A percentile compares a stretch with the other conserved stretches of the same genome.
Conservation (phyloP, 2,888 invertebrate species). For the Nomada ferruginata region DNA sequence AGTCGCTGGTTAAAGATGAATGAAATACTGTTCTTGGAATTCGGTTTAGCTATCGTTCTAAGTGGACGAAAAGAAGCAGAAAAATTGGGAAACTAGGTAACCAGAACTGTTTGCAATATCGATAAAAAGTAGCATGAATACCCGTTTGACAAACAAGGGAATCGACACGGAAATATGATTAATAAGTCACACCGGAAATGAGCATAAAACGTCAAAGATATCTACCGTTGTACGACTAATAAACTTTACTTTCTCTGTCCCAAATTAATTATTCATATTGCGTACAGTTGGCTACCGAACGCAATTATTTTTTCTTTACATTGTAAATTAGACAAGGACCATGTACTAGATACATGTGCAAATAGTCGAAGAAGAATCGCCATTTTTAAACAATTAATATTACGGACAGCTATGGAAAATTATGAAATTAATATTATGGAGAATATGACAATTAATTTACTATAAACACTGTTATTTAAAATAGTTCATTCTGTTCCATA, state of each 20-base stretch:
- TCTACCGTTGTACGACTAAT: slow-evolving; percentile 40
- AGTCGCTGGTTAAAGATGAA: too few relatives aligned
- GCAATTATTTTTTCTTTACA: slow-evolving; percentile 10
- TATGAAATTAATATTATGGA: too few relatives aligned
- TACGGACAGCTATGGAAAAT: too few relatives aligned
- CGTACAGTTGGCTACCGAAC: slow-evolving; percentile 1
- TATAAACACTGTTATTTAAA: not conserved
- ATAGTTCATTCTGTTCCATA: not conserved
- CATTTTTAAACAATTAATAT: too few relatives aligned
- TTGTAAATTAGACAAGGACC: not conserved
- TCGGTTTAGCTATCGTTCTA: too few relatives aligned
- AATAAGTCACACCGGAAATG: slow-evolving; percentile 34
- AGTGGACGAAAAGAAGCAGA: not conserved
- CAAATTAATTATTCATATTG: slow-evolving; percentile 23
- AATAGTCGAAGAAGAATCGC: too few relatives aligned
- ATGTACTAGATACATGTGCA: not conserved
- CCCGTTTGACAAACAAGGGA: not conserved
- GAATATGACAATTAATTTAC: too few relatives aligned
- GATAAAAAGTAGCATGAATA: not conserved
- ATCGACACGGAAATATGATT: slow-evolving; percentile 1
- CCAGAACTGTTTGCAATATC: not conserved
- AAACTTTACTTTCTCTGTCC: slow-evolving; percentile 59
- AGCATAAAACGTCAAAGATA: slow-evolving; percentile 36
- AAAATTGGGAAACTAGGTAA: not conserved
- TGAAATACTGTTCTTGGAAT: too few relatives aligned